Evolutionary conservation across 2,113 vertebrate species (phyloP).

Genomic region (Sturnira hondurensis): DNA sequence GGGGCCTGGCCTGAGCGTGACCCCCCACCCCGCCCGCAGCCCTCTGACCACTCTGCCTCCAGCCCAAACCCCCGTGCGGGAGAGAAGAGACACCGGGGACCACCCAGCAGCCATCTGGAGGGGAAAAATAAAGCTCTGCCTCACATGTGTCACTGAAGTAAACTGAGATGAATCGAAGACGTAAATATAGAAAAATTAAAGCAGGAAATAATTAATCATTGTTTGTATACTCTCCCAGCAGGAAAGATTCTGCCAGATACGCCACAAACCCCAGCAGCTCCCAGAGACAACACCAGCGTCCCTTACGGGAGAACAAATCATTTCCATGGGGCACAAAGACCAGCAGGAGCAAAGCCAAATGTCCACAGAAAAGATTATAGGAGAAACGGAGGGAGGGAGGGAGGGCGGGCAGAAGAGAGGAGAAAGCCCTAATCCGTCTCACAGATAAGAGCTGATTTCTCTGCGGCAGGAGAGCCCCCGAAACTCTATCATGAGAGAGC

Average conservation of each 20-base stretch:
- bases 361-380: not conserved
- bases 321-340: not conserved
- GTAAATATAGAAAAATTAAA: not conserved
- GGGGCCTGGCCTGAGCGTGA: not conserved
- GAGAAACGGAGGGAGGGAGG: not conserved
- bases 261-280: not conserved
- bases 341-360: not conserved
- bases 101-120: fast-evolving
- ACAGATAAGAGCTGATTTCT: not conserved
- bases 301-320: not conserved
- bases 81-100: not conserved
- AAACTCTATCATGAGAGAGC: not conserved
- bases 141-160: not conserved
- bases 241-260: not conserved
- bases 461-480: not conserved
- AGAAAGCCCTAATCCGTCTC: fast-evolving
- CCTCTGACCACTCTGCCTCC: not conserved
- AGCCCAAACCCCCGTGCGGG: not conserved
- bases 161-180: not conserved
- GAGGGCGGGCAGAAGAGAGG: not conserved
- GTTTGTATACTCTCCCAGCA: not conserved
- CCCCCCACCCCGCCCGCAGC: not conserved
- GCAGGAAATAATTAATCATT: not conserved
- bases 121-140: not conserved
- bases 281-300: not conserved